Evolutionary conservation across 2,888 invertebrate genomes (phyloP).

Genomic region (Thelaira solivaga): DNA sequence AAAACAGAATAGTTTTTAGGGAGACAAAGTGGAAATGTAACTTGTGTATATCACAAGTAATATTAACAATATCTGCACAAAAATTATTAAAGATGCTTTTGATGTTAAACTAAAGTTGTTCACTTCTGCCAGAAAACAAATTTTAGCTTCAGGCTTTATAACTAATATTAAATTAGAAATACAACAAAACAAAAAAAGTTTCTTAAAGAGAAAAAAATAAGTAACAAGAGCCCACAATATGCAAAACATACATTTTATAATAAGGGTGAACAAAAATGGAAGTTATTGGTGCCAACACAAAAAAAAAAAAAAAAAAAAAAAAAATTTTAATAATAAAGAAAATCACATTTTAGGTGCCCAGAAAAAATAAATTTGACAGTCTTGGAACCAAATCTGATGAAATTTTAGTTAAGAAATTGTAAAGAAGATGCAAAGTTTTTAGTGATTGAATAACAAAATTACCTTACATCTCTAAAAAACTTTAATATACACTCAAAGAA

Average conservation of each 20-base stretch:
- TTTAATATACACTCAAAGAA: too few species aligned
- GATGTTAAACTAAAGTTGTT: constrained; percentile 34
- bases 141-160: not conserved
- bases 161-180: constrained; percentile 25
- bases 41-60: not conserved
- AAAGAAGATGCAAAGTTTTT: too few species aligned
- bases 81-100: constrained; percentile 40
- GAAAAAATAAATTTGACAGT: too few species aligned
- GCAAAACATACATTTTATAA: not conserved
- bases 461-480: too few species aligned
- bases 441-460: too few species aligned
- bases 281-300: not conserved
- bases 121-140: constrained; percentile 26
- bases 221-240: not conserved
- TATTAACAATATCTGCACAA: constrained; percentile 1
- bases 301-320: not conserved
- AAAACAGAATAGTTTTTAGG: too few species aligned
- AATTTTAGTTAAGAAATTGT: too few species aligned
- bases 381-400: too few species aligned
- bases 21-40: not conserved
- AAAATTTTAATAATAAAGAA: too few species aligned
- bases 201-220: constrained; percentile 13
- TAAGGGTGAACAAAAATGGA: not conserved
- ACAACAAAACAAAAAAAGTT: constrained; percentile 3
- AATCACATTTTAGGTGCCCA: too few species aligned